phyloP scores from a whole-genome alignment of 2,113 vertebrate genomes.

The Limnothrissa miodon region DNA sequence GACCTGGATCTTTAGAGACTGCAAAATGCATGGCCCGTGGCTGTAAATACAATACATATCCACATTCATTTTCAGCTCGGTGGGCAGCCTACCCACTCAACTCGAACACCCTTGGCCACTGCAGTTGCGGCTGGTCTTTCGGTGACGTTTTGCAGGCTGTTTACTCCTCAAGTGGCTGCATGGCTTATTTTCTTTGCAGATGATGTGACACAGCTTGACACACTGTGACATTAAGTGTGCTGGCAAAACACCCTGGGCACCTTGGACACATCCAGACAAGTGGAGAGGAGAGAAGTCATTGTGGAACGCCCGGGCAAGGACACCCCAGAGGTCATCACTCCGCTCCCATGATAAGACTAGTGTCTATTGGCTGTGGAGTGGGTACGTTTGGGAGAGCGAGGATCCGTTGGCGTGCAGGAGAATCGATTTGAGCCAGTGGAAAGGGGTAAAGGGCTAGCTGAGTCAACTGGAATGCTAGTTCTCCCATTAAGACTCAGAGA shows the following conservation, averaged over 20 bases:
- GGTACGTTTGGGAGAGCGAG: not conserved
- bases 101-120: not conserved
- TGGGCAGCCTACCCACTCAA: not conserved
- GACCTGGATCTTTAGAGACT: slow-evolving; percentile 19
- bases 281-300: not conserved
- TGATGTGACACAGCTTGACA: not conserved
- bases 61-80: not conserved
- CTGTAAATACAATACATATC: slow-evolving; percentile 6
- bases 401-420: not conserved
- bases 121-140: not conserved
- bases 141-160: not conserved
- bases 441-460: not conserved
- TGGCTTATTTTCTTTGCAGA: not conserved
- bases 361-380: not conserved
- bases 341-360: not conserved
- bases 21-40: not conserved
- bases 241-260: not conserved
- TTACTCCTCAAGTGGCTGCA: slow-evolving; percentile 5
- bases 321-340: not conserved
- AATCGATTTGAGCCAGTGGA: not conserved
- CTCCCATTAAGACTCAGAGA: too few relatives aligned
- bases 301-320: not conserved
- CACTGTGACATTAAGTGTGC: not conserved
- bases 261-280: not conserved
- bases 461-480: not conserved